Conservation (phyloP, 2,888 invertebrate species). For the Iselma pallidipennis region DNA sequence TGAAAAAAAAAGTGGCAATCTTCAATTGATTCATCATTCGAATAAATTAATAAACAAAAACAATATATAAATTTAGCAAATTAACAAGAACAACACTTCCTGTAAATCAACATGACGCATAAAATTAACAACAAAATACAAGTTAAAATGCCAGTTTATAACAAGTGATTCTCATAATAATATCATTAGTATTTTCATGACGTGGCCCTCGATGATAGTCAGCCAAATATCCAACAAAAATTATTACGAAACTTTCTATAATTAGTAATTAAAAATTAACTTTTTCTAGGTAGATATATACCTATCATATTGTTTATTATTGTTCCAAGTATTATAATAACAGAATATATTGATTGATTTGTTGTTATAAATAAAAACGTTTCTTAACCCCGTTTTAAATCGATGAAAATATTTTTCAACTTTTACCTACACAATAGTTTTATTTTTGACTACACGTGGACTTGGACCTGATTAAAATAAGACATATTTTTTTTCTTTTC, state of each 20-base stretch:
- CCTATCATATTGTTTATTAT: background rate
- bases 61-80: background rate
- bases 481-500: constrained; percentile 10
- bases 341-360: too few relatives aligned
- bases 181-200: constrained; percentile 23
- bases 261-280: constrained; percentile 34
- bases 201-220: constrained; percentile 27
- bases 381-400: too few relatives aligned
- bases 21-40: too few relatives aligned
- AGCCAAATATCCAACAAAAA: constrained; percentile 37
- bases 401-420: constrained; percentile 11
- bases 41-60: too few relatives aligned
- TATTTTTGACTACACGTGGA: constrained; percentile 27
- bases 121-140: background rate
- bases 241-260: constrained; percentile 41
- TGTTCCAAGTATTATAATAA: too few relatives aligned
- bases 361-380: too few relatives aligned
- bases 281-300: background rate
- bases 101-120: constrained; percentile 17
- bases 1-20: too few relatives aligned
- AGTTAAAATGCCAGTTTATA: constrained; percentile 2
- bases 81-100: too few relatives aligned
- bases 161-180: constrained; percentile 6
- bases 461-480: constrained; percentile 22
- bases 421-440: constrained; percentile 11